Evolutionary conservation across 2,888 invertebrate species (phyloP).

Genomic region (Pristionchus arcanus): DNA sequence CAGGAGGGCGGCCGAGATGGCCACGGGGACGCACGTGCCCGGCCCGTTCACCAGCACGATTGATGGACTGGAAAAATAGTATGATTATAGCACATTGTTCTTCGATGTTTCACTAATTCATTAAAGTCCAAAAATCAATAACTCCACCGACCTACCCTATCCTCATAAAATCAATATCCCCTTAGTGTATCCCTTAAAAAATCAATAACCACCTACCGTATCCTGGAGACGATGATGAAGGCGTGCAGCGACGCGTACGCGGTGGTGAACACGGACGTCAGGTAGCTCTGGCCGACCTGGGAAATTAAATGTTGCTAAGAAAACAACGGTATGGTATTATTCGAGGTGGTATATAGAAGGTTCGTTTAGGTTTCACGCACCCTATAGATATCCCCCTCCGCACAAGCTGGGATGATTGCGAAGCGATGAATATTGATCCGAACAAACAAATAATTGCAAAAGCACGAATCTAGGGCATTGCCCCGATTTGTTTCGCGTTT

Average conservation of each 20-base stretch:
- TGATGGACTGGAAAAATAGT: conserved; percentile 84
- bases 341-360: no score
- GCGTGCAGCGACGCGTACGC: conserved; percentile 86
- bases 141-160: not conserved
- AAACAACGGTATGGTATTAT: no score
- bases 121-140: not conserved
- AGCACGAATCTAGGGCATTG: no score
- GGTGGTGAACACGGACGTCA: conserved; percentile 89
- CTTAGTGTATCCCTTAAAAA: conserved; percentile 79
- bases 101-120: no score
- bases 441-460: no score
- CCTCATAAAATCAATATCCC: conserved; percentile 85
- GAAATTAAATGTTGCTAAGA: not conserved
- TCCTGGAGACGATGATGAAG: conserved; percentile 89
- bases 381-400: no score
- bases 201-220: conserved; percentile 90
- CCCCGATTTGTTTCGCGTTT: no score
- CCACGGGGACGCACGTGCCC: conserved; percentile 95
- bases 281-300: conserved; percentile 89
- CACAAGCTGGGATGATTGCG: no score
- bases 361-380: no score
- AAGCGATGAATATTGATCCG: no score
- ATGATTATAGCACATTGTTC: no score
- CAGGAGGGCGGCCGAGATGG: conserved; percentile 87
- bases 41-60: conserved; percentile 94